Conservation (phyloP, 2,888 invertebrate genomes). For the Gonocerus acuteangulatus region DNA sequence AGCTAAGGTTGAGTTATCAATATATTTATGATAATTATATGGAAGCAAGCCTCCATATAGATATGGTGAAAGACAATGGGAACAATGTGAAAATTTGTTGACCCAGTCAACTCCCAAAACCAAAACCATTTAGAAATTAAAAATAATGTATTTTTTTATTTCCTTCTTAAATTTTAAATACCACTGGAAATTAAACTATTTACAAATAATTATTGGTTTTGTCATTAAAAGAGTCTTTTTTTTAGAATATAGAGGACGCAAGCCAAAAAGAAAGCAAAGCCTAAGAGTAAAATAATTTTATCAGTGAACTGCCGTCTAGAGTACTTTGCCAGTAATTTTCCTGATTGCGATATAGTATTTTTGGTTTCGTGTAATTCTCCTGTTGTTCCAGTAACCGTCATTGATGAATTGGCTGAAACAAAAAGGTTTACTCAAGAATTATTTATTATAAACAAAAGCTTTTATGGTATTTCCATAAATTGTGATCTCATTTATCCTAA, state of each 20-base stretch:
- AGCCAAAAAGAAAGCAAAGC: conserved; percentile 79
- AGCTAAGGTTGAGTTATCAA: too few relatives aligned
- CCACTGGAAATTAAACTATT: too few relatives aligned
- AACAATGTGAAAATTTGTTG: not conserved
- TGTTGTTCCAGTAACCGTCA: conserved; percentile 55
- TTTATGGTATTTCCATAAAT: too few relatives aligned
- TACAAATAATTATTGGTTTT: not conserved
- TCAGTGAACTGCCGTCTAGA: conserved; percentile 91
- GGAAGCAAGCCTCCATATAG: too few relatives aligned
- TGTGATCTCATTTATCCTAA: too few relatives aligned
- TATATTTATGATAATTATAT: too few relatives aligned
- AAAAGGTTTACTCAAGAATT: too few relatives aligned
- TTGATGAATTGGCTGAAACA: conserved; percentile 47
- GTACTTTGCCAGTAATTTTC: conserved; percentile 87
- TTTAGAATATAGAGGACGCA: conserved; percentile 90
- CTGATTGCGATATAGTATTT: conserved; percentile 78
- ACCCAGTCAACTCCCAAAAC: not conserved
- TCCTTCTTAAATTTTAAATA: too few relatives aligned
- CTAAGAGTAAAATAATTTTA: conserved; percentile 79
- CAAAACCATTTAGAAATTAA: not conserved
- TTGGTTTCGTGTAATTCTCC: conserved; percentile 79
- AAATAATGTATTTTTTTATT: too few relatives aligned
- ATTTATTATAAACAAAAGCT: too few relatives aligned
- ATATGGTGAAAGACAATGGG: not conserved
- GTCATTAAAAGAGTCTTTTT: conserved; percentile 67